A percentile compares a stretch with the other conserved stretches of the same genome.
These are phyloP conservation scores for Trypoxylus dichotomus DNA, from an alignment of 1,140 invertebrate genomes.

Conservation along the genomic window DNA sequence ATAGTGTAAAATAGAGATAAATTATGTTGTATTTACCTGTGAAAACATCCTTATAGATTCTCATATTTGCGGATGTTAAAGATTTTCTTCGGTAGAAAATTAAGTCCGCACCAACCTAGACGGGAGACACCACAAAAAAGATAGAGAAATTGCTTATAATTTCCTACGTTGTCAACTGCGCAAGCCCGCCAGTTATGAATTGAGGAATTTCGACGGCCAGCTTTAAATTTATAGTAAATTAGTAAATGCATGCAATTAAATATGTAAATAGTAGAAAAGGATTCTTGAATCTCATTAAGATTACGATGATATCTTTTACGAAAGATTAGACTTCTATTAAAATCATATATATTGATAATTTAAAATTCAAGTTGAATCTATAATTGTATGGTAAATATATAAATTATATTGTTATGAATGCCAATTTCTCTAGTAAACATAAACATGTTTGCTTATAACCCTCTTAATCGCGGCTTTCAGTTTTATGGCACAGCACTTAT, in stretches of 20 bases:
- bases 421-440: no score
- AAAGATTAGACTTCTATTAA: no score
- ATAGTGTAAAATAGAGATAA: neutral
- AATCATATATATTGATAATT: no score
- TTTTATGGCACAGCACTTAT: no score
- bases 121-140: constrained; percentile 40
- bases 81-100: constrained; percentile 37
- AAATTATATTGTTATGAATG: no score
- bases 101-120: constrained; percentile 30
- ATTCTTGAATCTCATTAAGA: no score
- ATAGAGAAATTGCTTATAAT: neutral
- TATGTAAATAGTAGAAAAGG: no score
- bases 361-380: no score
- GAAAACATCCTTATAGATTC: constrained; percentile 93
- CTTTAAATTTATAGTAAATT: neutral
- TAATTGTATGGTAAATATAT: no score
- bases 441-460: no score
- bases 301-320: no score
- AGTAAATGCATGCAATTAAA: neutral
- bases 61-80: constrained; percentile 79
- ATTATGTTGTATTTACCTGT: constrained; percentile 67
- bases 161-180: constrained; percentile 23
- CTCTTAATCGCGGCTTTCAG: no score
- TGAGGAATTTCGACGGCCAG: neutral
- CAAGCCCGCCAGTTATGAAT: constrained; percentile 3